Base-by-base conservation (phyloP, 2,113 vertebrate genomes). In the Montifringilla adamsi region DNA sequence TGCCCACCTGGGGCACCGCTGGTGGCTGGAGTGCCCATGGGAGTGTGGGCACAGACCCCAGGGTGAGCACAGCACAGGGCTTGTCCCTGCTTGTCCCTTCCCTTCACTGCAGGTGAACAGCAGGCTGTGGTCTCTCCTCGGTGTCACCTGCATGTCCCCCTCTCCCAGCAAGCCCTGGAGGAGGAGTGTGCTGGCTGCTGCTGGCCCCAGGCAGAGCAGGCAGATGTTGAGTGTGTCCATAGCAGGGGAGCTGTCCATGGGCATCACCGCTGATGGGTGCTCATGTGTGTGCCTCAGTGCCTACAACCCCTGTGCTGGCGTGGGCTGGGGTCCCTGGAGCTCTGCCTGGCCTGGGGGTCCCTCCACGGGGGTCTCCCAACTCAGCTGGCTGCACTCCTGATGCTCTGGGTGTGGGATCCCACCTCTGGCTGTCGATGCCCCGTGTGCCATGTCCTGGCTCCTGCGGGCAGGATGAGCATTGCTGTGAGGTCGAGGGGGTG, bases 11-110 rank as follows among this genome's bases (percentile, higher is more conserved):
- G 43, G 35, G 20, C 55, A 55, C 39, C 0, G 2, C n/a, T 46
- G 72, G 44, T 47, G 15, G 0, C 33, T 46, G 43, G 37, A 37
- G 20, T 68, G 43, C 23, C 43, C 2, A 2, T 27, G 63, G 67
- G 33, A 41, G 30, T 0, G 1, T 20, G 69, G 49, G 73, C 77
- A 92, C 73, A 73, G 16, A 13, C 21, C 44, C n/a, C 43, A 14
- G 37, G 28, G 19, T 0, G 1, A 49, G 43, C 0, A 1, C 0
- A 9, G 39, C 3, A 1, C 3, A 0, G 30, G 37, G 22, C 33
- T 27, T 27, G 35, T 18, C 56, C 62, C n/a, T 31, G 77, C 47
- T 46, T 1, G 1, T 82, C 76, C 72, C 60, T 70, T 53, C 68
- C 43, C 26, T 53, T 70, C 76, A 15, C 70, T 28, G 59, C 28